Conservation (phyloP, 2,113 vertebrate genomes). For the Pithys albifrons region DNA sequence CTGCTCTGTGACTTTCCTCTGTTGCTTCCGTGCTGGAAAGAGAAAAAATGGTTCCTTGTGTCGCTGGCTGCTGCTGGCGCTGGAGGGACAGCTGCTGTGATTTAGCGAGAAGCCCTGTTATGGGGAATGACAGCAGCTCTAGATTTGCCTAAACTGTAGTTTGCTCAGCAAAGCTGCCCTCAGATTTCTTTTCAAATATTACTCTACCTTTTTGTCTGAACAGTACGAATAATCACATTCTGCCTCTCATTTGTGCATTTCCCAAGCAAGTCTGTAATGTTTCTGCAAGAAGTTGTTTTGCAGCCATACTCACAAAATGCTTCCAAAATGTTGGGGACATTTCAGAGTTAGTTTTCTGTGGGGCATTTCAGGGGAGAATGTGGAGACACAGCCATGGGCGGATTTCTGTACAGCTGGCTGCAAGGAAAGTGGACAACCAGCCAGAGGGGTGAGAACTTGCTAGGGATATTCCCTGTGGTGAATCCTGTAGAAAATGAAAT, state of each 20-base stretch:
- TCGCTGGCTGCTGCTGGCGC: not conserved
- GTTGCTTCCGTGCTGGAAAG: not conserved
- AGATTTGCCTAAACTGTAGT: not conserved
- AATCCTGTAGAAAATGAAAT: not conserved
- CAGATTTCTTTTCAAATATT: not conserved
- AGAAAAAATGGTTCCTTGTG: slow-evolving; percentile 57
- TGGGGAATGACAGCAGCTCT: not conserved
- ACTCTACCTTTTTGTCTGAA: not conserved
- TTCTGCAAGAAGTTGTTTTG: not conserved
- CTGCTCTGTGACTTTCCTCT: slow-evolving; percentile 44
- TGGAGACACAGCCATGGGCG: not conserved
- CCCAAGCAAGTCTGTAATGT: not conserved
- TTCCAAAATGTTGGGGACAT: not conserved
- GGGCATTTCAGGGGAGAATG: not conserved
- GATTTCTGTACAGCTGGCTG: not conserved
- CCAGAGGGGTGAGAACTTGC: not conserved
- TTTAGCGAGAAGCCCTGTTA: slow-evolving; percentile 13
- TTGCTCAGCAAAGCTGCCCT: not conserved
- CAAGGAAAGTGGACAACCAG: not conserved
- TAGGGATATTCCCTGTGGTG: not conserved
- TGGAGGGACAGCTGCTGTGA: slow-evolving; percentile 44
- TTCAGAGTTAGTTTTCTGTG: not conserved
- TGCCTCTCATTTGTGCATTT: slow-evolving; percentile 6
- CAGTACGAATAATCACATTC: not conserved
- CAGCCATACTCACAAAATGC: not conserved